Percentiles rank a stretch among this genome's conserved stretches.
Conservation (phyloP, 2,797 vertebrate species). For the Rhynchotus rufescens region DNA sequence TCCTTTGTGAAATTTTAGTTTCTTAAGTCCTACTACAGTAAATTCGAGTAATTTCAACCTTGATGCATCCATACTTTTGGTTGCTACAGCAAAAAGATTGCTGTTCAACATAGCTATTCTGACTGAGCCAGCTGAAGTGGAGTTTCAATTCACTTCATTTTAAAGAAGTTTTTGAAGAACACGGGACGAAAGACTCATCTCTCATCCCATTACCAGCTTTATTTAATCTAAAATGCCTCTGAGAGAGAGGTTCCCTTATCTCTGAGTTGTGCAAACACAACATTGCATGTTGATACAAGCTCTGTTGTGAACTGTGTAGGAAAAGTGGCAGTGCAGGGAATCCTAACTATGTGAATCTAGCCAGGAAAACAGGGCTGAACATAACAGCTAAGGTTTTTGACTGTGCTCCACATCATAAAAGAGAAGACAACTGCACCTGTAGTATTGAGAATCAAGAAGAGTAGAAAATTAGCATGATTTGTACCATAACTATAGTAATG, state of each 20-base stretch:
- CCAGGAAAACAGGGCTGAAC: background rate
- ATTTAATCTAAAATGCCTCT: conserved; percentile 58
- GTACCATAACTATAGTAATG: background rate
- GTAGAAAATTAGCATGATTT: background rate
- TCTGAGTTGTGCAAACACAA: conserved; percentile 47
- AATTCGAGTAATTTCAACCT: background rate
- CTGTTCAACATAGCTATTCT: background rate
- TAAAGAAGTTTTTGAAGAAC: conserved; percentile 23
- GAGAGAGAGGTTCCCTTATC: conserved; percentile 53
- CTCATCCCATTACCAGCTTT: conserved; percentile 45
- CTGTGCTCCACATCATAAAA: background rate
- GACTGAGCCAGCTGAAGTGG: background rate
- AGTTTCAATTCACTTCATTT: background rate
- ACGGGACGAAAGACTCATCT: conserved; percentile 14
- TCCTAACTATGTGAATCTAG: conserved; percentile 30
- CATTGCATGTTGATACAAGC: conserved; percentile 1
- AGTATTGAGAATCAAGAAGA: background rate
- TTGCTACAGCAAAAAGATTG: background rate
- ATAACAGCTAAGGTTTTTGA: background rate
- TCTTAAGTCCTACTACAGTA: background rate
- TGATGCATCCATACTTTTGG: background rate
- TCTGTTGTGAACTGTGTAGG: background rate
- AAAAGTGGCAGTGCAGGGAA: conserved; percentile 17
- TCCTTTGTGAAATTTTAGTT: background rate
- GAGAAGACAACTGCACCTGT: background rate